Evolutionary conservation across 1,140 invertebrate genomes (phyloP).

Genomic region (Portunus trituberculatus): DNA sequence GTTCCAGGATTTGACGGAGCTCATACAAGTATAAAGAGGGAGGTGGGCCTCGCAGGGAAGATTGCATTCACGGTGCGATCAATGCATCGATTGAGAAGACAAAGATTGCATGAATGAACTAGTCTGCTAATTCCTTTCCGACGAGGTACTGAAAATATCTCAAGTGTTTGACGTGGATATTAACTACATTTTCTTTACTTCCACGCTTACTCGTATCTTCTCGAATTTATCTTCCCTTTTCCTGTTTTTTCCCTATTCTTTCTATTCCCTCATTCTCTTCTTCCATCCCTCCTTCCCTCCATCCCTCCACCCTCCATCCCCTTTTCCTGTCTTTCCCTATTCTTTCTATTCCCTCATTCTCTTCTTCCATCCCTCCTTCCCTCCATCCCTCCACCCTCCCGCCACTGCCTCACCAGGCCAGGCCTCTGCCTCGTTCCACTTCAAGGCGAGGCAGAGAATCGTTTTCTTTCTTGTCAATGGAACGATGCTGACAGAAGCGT

Average conservation of each 20-base stretch:
- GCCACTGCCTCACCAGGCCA: neutral
- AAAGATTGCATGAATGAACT: neutral
- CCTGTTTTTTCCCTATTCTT: neutral
- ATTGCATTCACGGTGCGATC: neutral
- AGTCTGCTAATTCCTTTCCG: neutral
- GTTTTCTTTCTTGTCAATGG: neutral
- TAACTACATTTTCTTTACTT: neutral
- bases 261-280: too few species aligned
- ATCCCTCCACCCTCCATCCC: too few species aligned
- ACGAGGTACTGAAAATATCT: neutral
- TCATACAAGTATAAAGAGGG: too few species aligned
- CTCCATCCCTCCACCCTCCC: too few species aligned
- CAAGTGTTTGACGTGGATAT: neutral
- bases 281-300: too few species aligned
- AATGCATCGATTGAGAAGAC: neutral
- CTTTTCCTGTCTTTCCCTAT: too few species aligned
- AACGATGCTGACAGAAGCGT: neutral
- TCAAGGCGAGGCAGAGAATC: neutral
- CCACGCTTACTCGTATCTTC: too few species aligned
- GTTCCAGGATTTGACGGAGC: too few species aligned
- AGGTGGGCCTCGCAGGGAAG: too few species aligned
- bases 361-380: too few species aligned
- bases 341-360: too few species aligned
- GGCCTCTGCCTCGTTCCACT: neutral
- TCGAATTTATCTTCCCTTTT: neutral